phyloP scores from a whole-genome alignment of 2,888 invertebrate genomes.

The Nasonia oneida region DNA sequence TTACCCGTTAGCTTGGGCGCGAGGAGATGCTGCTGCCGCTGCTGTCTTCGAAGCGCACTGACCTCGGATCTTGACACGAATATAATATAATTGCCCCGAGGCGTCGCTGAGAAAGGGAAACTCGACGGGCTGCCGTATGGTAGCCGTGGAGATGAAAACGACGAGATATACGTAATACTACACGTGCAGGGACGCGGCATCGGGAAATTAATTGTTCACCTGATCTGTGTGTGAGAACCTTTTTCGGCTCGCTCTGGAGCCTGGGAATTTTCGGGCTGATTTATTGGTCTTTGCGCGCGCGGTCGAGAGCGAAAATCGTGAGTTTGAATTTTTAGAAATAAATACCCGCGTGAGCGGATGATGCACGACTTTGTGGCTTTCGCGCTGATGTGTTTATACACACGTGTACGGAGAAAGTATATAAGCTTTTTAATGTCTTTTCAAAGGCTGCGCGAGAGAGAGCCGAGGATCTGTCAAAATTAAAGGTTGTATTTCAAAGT shows the following conservation, averaged over 20 bases:
- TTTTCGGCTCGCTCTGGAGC: background rate
- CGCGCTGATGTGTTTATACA: background rate
- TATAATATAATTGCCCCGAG: constrained; percentile 38
- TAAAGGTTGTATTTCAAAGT: constrained; percentile 27
- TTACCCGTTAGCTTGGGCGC: constrained; percentile 36
- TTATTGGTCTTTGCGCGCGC: background rate
- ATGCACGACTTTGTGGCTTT: background rate
- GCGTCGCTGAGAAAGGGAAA: constrained; percentile 48
- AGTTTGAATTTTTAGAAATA: background rate
- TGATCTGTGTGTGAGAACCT: background rate
- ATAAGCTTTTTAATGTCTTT: constrained; percentile 14
- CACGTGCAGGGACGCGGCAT: background rate
- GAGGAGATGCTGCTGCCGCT: constrained; percentile 1
- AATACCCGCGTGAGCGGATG: background rate
- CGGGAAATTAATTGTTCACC: constrained; percentile 18
- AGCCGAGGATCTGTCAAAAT: background rate
- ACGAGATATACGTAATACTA: constrained; percentile 5
- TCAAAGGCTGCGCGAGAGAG: background rate
- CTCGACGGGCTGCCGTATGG: constrained; percentile 1
- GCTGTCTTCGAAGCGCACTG: constrained; percentile 36
- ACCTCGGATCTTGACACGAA: constrained; percentile 57
- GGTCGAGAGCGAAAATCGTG: background rate
- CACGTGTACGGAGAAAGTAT: background rate
- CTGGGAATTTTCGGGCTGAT: constrained; percentile 9
- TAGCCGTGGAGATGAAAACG: constrained; percentile 29